These are phyloP conservation scores for Sabatieria punctata DNA, from an alignment of 2,888 invertebrate genomes.

Conservation along the genomic window DNA sequence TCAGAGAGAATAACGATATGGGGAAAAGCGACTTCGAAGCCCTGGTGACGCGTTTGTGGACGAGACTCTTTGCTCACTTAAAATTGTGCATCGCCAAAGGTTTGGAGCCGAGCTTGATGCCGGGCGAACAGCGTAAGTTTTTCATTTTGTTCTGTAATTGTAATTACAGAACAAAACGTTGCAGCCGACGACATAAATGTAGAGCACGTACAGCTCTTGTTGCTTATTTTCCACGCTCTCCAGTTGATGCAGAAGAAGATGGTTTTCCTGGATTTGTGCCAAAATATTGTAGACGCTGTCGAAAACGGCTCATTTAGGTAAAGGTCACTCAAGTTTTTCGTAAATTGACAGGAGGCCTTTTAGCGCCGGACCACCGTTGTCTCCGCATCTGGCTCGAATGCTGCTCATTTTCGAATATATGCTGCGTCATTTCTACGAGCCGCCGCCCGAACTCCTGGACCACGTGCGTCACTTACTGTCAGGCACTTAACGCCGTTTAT, in stretches of 20 bases:
- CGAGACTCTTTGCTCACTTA: no score
- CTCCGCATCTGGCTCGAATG: conserved; percentile 44
- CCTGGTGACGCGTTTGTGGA: no score
- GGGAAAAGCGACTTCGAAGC: no score
- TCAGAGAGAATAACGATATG: no score
- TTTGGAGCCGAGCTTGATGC: background rate
- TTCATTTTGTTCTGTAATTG: background rate
- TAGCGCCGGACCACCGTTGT: no score
- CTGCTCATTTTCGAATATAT: conserved; percentile 76
- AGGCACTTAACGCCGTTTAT: no score
- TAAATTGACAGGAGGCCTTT: background rate
- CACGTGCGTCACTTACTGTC: no score
- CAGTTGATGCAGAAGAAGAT: conserved; percentile 92
- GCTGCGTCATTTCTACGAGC: conserved; percentile 84
- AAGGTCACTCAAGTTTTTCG: background rate
- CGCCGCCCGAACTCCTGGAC: conserved; percentile 68
- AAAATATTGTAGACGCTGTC: background rate
- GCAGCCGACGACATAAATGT: conserved; percentile 57
- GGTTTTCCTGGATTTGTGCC: conserved; percentile 46
- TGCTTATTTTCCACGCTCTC: conserved; percentile 82
- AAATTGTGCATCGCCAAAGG: no score
- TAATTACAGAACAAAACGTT: background rate
- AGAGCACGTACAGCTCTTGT: conserved; percentile 76
- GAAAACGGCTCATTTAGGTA: no score
- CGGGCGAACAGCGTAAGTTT: conserved; percentile 1